phyloP scores from a whole-genome alignment of 2,797 vertebrate species.

The Yasuhikotakia modesta region DNA sequence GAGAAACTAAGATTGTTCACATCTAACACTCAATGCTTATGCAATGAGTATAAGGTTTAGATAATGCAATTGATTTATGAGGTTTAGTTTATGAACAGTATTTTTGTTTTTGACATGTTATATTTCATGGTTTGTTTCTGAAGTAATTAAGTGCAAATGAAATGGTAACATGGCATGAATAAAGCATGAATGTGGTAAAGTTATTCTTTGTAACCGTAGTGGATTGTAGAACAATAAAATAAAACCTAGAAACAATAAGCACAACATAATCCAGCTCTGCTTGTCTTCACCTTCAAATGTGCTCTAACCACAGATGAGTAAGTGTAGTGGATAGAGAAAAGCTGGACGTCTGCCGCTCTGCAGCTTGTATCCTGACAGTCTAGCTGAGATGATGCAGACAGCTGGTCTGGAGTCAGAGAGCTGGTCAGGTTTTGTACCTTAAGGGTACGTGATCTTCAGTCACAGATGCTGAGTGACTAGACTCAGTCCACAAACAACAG shows the following conservation, averaged over 20 bases:
- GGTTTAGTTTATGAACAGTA: too few relatives aligned
- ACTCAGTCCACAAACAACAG: conserved; percentile 35
- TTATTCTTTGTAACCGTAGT: not conserved
- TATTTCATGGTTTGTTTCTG: too few relatives aligned
- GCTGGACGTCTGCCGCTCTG: conserved; percentile 56
- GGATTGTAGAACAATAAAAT: not conserved
- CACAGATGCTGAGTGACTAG: conserved; percentile 31
- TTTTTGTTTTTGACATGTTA: too few relatives aligned
- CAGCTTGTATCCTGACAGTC: conserved; percentile 47
- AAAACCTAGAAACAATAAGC: not conserved
- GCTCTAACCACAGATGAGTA: conserved; percentile 55
- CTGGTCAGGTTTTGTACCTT: conserved; percentile 50
- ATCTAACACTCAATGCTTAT: not conserved
- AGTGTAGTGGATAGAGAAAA: conserved; percentile 47
- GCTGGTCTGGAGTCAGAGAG: conserved; percentile 52
- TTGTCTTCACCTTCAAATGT: conserved; percentile 44
- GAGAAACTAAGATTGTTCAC: not conserved
- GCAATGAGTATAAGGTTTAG: not conserved
- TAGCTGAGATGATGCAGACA: conserved; percentile 54
- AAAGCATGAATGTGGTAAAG: not conserved
- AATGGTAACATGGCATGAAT: not conserved
- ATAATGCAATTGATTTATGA: too few relatives aligned
- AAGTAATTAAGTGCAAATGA: too few relatives aligned
- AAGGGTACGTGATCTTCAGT: conserved; percentile 14
- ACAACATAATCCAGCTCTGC: not conserved